phyloP scores from a whole-genome alignment of 2,797 vertebrate genomes.

The Macrochelys suwanniensis region DNA sequence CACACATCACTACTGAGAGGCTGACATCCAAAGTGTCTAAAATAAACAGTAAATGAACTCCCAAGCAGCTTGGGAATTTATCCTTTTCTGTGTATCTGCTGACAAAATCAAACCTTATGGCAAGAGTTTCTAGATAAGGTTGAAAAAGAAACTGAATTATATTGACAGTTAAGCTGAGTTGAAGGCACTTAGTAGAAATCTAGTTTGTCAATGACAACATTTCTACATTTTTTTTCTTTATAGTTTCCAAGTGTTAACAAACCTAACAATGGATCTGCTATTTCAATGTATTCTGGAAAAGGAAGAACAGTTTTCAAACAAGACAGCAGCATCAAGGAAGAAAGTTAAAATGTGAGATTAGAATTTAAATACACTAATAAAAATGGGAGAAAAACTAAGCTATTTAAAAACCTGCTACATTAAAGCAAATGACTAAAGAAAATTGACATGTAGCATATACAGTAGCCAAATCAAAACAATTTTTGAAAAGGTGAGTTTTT shows the following conservation, averaged over 20 bases:
- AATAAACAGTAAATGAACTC: constrained; percentile 49
- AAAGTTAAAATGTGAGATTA: background rate
- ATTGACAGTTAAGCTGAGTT: background rate
- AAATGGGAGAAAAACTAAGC: rapidly evolving
- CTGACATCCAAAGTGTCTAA: constrained; percentile 11
- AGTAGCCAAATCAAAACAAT: rapidly evolving
- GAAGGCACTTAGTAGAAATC: background rate
- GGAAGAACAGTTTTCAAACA: background rate
- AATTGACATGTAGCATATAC: rapidly evolving
- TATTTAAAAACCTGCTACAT: rapidly evolving
- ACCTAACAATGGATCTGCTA: background rate
- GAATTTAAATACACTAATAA: background rate
- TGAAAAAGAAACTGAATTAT: background rate
- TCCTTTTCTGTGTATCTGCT: background rate
- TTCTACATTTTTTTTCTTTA: background rate
- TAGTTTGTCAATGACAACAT: background rate
- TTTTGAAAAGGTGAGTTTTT: background rate
- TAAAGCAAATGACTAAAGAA: background rate
- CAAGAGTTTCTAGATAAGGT: background rate
- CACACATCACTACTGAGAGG: constrained; percentile 29
- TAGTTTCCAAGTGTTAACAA: background rate
- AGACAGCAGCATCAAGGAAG: background rate
- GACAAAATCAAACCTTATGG: background rate
- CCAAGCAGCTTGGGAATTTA: background rate
- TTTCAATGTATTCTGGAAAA: background rate